Percentiles rank a stretch among this genome's conserved stretches.
These are phyloP conservation scores for Steatornis caripensis DNA, from an alignment of 2,113 vertebrate genomes.

Conservation along the genomic window DNA sequence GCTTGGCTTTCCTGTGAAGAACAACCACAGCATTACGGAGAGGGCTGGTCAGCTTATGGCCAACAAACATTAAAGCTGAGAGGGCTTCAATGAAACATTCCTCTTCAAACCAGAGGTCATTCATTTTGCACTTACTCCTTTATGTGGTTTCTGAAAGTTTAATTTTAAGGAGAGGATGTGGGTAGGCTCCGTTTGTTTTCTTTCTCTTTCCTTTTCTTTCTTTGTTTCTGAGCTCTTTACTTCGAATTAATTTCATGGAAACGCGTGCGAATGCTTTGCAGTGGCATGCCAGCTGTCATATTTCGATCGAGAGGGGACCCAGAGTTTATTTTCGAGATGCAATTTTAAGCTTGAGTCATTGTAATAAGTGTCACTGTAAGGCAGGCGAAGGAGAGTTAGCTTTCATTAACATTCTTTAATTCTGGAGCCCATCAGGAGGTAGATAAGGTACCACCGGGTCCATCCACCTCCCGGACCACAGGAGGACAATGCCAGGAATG, in stretches of 20 bases:
- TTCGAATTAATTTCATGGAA: slow-evolving; percentile 45
- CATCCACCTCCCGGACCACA: slow-evolving; percentile 72
- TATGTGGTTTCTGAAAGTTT: slow-evolving; percentile 67
- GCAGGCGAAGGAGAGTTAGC: slow-evolving; percentile 50
- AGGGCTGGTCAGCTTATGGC: slow-evolving; percentile 41
- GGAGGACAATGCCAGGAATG: slow-evolving; percentile 84
- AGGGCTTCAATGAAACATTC: slow-evolving; percentile 57
- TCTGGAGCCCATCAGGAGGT: slow-evolving; percentile 76
- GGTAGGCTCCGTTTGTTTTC: slow-evolving; percentile 45
- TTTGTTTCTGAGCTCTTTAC: slow-evolving; percentile 33
- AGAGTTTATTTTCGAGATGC: slow-evolving; percentile 41
- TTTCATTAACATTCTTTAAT: slow-evolving; percentile 78
- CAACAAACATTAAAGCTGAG: slow-evolving; percentile 54
- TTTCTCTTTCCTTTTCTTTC: slow-evolving; percentile 15
- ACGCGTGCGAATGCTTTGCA: not conserved
- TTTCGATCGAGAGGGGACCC: not conserved
- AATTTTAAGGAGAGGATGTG: slow-evolving; percentile 67
- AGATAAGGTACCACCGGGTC: slow-evolving; percentile 73
- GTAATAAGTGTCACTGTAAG: slow-evolving; percentile 57
- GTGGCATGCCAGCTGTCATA: slow-evolving; percentile 53
- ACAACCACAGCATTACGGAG: not conserved
- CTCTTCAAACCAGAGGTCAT: slow-evolving; percentile 67
- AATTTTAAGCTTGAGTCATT: slow-evolving; percentile 43
- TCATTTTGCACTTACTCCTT: slow-evolving; percentile 58
- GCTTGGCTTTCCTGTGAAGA: not conserved